Evolutionary conservation across 2,113 vertebrate species (phyloP), one percentile per base, ranked within the genome.

Genomic region (Casuarius casuarius): DNA sequence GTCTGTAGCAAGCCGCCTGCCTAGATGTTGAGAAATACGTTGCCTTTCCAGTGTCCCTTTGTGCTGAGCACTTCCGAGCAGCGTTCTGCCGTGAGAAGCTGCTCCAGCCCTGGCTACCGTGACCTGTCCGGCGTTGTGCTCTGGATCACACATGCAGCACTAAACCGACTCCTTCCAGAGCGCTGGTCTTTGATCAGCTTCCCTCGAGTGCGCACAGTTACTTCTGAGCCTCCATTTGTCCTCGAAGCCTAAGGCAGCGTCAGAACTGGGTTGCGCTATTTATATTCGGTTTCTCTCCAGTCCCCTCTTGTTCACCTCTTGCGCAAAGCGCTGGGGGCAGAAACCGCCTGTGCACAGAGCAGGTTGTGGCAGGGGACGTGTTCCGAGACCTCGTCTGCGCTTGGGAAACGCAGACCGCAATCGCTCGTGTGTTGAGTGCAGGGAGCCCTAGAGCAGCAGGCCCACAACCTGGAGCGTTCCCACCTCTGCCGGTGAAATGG

Each of bases 71-170:
- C 17, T 63, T 49, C 59, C 22, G 65, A 35, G 28, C 31, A 58
- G 25, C 2, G 2, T 18, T 10, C 12, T 42, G n/a, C 62, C 42
- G 0, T 0, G 6, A 26, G 63, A 9, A 70, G 56, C 63, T 42
- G 16, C 68, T 12, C 61, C 8, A 8, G 46, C 40, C 80, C 80
- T 56, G 2, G 33, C 40, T 49, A 25, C 54, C 10, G 0, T 4
- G 28, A 26, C 38, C 2, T 1, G 35, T 26, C 44, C 3, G 2
- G 65, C 42, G 7, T 11, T 22, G 0, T 29, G 1, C 19, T 11
- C 22, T 26, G 71, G 16, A 23, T 82, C 20, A 9, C 28, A 35
- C 51, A 5, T 1, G 0, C 38, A 12, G 49, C 49, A 5, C 0
- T 11, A 9, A 71, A 29, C 0, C 1, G 33, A 71, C 83, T 49